Conservation (phyloP, 2,797 vertebrate species). For the Arrhamphus sclerolepis region DNA sequence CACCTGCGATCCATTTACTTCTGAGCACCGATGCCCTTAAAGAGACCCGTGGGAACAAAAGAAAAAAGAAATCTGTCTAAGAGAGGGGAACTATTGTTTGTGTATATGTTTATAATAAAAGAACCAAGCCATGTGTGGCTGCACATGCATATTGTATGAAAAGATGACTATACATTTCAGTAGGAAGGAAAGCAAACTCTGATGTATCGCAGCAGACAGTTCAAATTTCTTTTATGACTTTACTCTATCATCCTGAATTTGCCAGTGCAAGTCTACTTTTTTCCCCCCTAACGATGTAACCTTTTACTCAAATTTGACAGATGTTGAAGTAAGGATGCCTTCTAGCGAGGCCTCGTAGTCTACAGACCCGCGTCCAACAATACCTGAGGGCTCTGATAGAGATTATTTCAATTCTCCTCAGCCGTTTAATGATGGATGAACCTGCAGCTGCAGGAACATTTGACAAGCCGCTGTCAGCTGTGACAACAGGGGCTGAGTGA, state of each 20-base stretch:
- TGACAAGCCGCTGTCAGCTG: slow-evolving; percentile 74
- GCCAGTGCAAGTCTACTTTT: slow-evolving; percentile 39
- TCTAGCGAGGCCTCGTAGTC: slow-evolving; percentile 54
- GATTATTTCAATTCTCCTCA: slow-evolving; percentile 76
- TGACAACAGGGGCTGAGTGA: slow-evolving; percentile 72
- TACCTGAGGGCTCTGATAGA: slow-evolving; percentile 72
- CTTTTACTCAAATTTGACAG: slow-evolving; percentile 78
- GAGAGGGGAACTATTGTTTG: slow-evolving; percentile 43
- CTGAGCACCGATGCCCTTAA: slow-evolving; percentile 56
- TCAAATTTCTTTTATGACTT: slow-evolving; percentile 75
- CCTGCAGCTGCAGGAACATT: slow-evolving; percentile 72
- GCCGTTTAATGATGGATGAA: slow-evolving; percentile 79
- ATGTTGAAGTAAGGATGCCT: slow-evolving; percentile 74
- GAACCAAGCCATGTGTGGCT: slow-evolving; percentile 23
- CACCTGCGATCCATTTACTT: slow-evolving; percentile 72
- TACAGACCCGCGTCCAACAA: slow-evolving; percentile 52
- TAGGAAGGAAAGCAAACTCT: slow-evolving; percentile 31
- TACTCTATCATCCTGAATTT: slow-evolving; percentile 71
- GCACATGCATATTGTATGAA: slow-evolving; percentile 12
- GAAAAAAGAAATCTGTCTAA: slow-evolving; percentile 9
- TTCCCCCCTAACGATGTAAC: slow-evolving; percentile 58
- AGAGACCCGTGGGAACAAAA: slow-evolving; percentile 52
- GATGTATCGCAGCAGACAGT: slow-evolving; percentile 58
- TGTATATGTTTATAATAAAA: slow-evolving; percentile 46
- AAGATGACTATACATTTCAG: slow-evolving; percentile 32